Percentiles rank a stretch among this genome's conserved stretches.
These are phyloP conservation scores for Junonia oenone DNA, from an alignment of 2,888 invertebrate species.

Conservation along the genomic window DNA sequence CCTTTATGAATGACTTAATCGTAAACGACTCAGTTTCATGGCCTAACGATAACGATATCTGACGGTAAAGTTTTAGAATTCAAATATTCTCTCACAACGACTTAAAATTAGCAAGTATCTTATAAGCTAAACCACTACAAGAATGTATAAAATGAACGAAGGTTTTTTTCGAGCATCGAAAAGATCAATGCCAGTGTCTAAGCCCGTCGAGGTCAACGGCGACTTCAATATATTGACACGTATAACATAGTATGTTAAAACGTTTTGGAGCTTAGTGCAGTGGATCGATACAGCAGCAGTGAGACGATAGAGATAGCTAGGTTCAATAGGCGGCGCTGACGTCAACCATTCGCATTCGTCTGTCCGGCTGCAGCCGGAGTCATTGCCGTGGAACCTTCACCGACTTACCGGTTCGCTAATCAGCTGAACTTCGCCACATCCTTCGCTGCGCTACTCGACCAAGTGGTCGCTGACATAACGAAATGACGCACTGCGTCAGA, in stretches of 20 bases:
- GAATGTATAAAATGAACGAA: constrained; percentile 10
- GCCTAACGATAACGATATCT: neutral
- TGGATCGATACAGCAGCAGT: constrained; percentile 64
- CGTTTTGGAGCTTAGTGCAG: constrained; percentile 54
- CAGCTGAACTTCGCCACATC: constrained; percentile 55
- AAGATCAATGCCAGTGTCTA: constrained; percentile 35
- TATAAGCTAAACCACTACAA: neutral
- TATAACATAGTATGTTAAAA: constrained; percentile 28
- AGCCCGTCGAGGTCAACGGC: constrained; percentile 30
- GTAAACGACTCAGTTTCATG: constrained; percentile 24
- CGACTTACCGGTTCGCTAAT: constrained; percentile 70
- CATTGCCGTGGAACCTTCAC: constrained; percentile 71
- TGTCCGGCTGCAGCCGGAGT: constrained; percentile 59
- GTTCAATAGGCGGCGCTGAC: constrained; percentile 66
- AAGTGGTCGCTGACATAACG: constrained; percentile 26
- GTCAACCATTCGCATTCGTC: constrained; percentile 58
- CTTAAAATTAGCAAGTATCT: neutral
- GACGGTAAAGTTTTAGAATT: neutral
- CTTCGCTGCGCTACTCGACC: constrained; percentile 45
- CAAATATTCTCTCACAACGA: neutral
- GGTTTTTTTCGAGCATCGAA: constrained; percentile 22
- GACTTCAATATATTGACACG: constrained; percentile 25
- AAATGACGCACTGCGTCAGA: constrained; percentile 57
- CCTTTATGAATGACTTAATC: constrained; percentile 50
- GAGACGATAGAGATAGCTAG: constrained; percentile 55